Evolutionary conservation across 2,888 invertebrate species (phyloP).

Genomic region (Rhagophthalmus giganteus): DNA sequence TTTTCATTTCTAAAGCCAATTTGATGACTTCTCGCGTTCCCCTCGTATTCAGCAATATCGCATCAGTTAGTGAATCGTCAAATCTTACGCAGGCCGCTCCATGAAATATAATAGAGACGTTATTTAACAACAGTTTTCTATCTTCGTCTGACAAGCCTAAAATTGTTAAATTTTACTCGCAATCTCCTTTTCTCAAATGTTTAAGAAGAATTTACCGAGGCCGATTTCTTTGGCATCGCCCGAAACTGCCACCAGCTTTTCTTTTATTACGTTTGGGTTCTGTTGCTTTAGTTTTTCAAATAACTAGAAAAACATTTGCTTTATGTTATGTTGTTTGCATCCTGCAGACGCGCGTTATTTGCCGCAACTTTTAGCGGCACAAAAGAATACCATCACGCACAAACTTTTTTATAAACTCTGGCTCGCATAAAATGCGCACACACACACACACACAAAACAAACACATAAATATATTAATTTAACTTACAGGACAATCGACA

Average conservation of each 20-base stretch:
- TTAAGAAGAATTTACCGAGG: slow-evolving; percentile 57
- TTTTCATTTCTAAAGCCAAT: slow-evolving; percentile 61
- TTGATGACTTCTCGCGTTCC: slow-evolving; percentile 67
- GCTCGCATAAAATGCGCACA: no score
- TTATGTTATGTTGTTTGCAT: no score
- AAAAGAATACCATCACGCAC: no score
- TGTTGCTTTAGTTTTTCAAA: slow-evolving; percentile 64
- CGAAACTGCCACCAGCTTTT: slow-evolving; percentile 67
- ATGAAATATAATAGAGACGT: slow-evolving; percentile 73
- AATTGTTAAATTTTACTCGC: slow-evolving; percentile 26
- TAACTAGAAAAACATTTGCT: no score
- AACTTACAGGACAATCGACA: no score
- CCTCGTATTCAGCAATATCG: slow-evolving; percentile 66
- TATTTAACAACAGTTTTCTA: slow-evolving; percentile 58
- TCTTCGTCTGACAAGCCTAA: slow-evolving; percentile 60
- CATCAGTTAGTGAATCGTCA: slow-evolving; percentile 72
- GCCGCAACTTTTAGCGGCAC: no score
- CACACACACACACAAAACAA: no score
- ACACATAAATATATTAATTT: no score
- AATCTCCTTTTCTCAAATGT: no score
- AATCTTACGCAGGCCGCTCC: slow-evolving; percentile 83
- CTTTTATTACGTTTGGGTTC: slow-evolving; percentile 58
- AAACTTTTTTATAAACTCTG: no score
- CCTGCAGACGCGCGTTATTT: no score
- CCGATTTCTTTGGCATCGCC: slow-evolving; percentile 65